Percentiles rank a stretch among this genome's conserved stretches.
Conservation (phyloP, 2,797 vertebrate genomes). For the Crocidura indochinensis region DNA sequence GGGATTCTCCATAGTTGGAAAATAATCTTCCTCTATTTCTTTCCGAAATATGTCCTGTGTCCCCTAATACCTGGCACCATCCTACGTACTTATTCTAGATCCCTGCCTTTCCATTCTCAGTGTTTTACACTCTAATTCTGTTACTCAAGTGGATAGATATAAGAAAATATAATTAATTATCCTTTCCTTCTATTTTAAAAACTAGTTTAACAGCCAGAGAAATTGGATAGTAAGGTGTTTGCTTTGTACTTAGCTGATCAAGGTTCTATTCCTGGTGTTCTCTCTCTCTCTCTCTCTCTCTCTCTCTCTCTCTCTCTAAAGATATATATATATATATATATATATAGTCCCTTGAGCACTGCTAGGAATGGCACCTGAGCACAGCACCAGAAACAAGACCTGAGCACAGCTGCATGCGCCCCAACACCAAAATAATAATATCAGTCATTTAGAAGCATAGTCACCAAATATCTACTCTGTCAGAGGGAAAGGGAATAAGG, state of each 20-base stretch:
- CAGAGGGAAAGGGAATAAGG: slow-evolving; percentile 53
- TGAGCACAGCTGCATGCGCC: too few species aligned
- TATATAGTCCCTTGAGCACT: too few species aligned
- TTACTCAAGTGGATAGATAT: not conserved
- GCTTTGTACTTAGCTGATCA: too few species aligned
- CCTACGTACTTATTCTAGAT: not conserved
- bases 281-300: too few species aligned
- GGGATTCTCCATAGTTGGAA: too few species aligned
- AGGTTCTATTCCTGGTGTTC: too few species aligned
- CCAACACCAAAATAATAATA: not conserved
- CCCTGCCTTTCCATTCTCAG: not conserved
- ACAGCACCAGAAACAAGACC: too few species aligned
- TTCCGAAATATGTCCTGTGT: slow-evolving; percentile 42
- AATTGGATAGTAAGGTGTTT: too few species aligned
- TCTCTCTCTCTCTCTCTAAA: too few species aligned
- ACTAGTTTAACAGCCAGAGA: not conserved
- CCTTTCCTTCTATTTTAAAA: slow-evolving; percentile 47
- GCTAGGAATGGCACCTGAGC: too few species aligned
- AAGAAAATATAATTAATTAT: not conserved
- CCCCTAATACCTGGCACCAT: not conserved
- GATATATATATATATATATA: too few species aligned
- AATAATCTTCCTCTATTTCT: slow-evolving; percentile 28
- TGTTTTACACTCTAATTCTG: not conserved
- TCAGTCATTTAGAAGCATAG: slow-evolving; percentile 15
- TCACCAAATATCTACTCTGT: slow-evolving; percentile 60